These are phyloP conservation scores for Gallinago nigripennis DNA, from an alignment of 2,797 vertebrate species.

Conservation along the genomic window DNA sequence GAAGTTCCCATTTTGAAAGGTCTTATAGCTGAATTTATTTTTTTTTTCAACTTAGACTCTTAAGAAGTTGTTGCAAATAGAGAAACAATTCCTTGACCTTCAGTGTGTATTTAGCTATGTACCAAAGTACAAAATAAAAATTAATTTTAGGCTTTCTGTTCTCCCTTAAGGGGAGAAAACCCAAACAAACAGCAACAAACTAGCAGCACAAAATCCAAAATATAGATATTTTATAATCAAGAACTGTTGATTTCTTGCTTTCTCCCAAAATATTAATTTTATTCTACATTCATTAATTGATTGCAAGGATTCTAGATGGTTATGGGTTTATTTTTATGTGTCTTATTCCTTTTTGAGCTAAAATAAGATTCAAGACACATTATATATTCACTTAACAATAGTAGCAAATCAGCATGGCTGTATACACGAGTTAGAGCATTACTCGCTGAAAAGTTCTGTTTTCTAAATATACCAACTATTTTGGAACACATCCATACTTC, in stretches of 20 bases:
- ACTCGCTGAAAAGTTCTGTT: background rate
- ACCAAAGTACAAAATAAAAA: background rate
- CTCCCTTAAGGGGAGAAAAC: background rate
- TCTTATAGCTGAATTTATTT: background rate
- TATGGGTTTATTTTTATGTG: background rate
- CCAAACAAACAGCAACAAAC: background rate
- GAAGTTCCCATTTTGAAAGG: background rate
- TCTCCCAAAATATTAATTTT: background rate
- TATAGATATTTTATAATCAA: background rate
- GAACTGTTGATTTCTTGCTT: background rate
- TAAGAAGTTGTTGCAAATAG: background rate
- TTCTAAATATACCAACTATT: background rate
- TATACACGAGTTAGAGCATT: background rate
- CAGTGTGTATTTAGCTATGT: background rate
- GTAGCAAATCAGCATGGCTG: background rate
- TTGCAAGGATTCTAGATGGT: background rate
- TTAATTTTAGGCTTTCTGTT: background rate
- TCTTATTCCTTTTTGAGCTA: background rate
- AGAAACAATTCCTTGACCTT: background rate
- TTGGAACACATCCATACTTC: background rate
- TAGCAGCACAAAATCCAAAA: background rate
- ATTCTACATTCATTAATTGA: background rate
- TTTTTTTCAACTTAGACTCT: background rate
- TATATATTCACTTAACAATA: background rate
- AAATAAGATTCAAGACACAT: background rate